Conservation (phyloP, 2,797 vertebrate genomes). For the Tauraco hartlaubi region DNA sequence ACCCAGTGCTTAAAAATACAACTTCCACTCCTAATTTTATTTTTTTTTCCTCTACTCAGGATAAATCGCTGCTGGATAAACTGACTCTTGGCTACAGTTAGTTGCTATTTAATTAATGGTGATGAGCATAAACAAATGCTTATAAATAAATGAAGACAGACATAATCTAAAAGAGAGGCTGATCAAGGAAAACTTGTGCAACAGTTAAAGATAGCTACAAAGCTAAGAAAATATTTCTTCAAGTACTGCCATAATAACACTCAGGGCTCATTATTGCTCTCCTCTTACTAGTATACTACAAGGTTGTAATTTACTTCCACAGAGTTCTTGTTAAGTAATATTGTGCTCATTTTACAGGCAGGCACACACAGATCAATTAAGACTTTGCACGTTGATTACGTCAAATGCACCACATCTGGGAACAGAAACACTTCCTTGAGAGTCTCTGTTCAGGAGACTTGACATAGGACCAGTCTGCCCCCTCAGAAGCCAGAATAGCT, state of each 20-base stretch:
- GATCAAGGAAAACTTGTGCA: background rate
- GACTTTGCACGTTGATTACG: background rate
- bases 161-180: background rate
- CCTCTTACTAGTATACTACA: background rate
- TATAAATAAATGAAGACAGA: slow-evolving; percentile 29
- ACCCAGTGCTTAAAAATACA: slow-evolving; percentile 40
- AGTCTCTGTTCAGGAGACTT: background rate
- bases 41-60: background rate
- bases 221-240: background rate
- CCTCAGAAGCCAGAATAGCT: background rate
- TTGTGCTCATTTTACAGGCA: background rate
- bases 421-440: background rate
- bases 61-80: slow-evolving; percentile 32
- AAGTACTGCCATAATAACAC: background rate
- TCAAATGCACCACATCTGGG: background rate
- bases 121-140: slow-evolving; percentile 17
- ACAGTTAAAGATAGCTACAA: background rate
- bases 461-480: background rate
- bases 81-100: slow-evolving; percentile 31
- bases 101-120: slow-evolving; percentile 43
- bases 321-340: background rate
- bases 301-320: background rate
- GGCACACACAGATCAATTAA: background rate
- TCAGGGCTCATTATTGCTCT: background rate
- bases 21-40: background rate